Evolutionary conservation across 2,888 invertebrate genomes (phyloP).

Genomic region (Drosophila fungiperda): DNA sequence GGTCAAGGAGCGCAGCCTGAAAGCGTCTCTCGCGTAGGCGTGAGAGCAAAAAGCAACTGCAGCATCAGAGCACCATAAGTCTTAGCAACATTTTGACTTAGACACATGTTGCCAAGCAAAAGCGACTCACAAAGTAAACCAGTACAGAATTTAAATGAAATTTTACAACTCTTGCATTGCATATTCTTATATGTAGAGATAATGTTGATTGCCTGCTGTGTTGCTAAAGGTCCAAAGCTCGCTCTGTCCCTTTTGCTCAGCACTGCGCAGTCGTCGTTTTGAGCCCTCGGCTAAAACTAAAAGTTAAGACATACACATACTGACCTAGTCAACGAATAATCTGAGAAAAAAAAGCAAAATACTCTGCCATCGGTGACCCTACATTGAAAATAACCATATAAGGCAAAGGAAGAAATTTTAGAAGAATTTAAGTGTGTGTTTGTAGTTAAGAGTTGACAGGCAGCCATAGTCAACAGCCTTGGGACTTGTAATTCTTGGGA

Average conservation of each 20-base stretch:
- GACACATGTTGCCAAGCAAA: constrained; percentile 39
- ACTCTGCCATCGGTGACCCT: constrained; percentile 34
- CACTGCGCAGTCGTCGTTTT: constrained; percentile 55
- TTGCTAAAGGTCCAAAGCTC: constrained; percentile 18
- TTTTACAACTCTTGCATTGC: neutral
- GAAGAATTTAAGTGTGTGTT: neutral
- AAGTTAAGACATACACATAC: constrained; percentile 59
- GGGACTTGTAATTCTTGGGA: neutral
- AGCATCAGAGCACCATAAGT: constrained; percentile 39
- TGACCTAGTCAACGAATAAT: constrained; percentile 74
- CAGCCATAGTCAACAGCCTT: constrained; percentile 5
- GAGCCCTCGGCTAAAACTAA: constrained; percentile 20
- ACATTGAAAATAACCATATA: constrained; percentile 60
- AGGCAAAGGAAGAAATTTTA: constrained; percentile 34
- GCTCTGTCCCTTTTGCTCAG: neutral
- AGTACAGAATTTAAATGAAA: neutral
- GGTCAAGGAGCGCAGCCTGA: constrained; percentile 70
- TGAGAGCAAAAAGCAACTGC: constrained; percentile 29
- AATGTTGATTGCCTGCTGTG: constrained; percentile 14
- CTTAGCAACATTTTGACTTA: constrained; percentile 30
- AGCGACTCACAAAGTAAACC: neutral
- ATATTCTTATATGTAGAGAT: neutral
- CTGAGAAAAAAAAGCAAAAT: constrained; percentile 10
- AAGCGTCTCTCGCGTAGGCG: constrained; percentile 53
- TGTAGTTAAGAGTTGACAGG: constrained; percentile 3